Conservation (phyloP, 2,888 invertebrate species). For the Ophioninae sp. region DNA sequence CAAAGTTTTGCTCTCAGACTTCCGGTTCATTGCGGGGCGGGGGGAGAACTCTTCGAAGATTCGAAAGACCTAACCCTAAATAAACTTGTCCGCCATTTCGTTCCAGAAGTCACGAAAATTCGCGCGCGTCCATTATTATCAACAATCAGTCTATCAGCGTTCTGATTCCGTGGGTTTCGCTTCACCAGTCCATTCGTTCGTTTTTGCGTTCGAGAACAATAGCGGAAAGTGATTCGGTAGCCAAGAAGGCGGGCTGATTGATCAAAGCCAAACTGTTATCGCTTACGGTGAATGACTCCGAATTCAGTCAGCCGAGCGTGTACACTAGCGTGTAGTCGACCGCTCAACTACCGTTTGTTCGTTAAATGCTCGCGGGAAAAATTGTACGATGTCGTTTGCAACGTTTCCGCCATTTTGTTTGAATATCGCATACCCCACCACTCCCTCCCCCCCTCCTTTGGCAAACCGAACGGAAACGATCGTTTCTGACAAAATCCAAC, state of each 20-base stretch:
- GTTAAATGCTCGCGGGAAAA: background rate
- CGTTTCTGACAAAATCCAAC: background rate
- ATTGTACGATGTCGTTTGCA: background rate
- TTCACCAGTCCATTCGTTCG: background rate
- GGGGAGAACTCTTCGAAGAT: background rate
- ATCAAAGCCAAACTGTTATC: constrained; percentile 51
- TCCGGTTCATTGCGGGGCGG: too few relatives aligned
- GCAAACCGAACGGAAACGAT: background rate
- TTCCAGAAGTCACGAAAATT: background rate
- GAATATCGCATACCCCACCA: background rate
- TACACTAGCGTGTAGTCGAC: constrained; percentile 14
- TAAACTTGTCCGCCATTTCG: background rate
- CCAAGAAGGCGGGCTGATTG: constrained; percentile 13
- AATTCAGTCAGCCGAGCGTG: constrained; percentile 44
- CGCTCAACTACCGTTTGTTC: constrained; percentile 29
- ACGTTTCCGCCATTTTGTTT: background rate
- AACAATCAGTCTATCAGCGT: background rate
- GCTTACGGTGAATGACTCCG: constrained; percentile 52
- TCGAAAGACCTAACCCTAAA: background rate
- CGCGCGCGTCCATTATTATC: background rate
- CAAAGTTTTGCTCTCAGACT: too few relatives aligned
- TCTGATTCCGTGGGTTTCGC: background rate
- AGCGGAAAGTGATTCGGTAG: background rate
- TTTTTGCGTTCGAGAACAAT: background rate
- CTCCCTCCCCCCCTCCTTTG: background rate